Evolutionary conservation across 2,797 vertebrate species (phyloP).

Genomic region (Enteromius treurensis): DNA sequence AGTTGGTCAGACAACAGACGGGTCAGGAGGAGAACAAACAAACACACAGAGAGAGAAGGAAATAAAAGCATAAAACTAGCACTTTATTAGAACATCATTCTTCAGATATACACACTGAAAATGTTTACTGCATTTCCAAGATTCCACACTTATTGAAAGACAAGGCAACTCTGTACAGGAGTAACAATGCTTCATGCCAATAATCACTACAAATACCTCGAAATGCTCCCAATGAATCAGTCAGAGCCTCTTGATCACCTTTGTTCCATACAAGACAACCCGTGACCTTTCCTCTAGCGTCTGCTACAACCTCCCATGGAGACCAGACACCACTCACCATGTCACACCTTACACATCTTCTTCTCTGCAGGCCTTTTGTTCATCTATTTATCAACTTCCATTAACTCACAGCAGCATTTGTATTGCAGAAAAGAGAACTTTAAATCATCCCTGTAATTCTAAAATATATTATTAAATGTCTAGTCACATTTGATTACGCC

Average conservation of each 20-base stretch:
- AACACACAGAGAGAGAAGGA: background rate
- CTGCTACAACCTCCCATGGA: conserved; percentile 31
- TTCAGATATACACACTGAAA: background rate
- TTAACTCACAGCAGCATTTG: conserved; percentile 11
- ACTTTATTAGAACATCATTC: background rate
- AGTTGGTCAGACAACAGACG: conserved; percentile 67
- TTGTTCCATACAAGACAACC: conserved; percentile 33
- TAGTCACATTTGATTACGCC: background rate
- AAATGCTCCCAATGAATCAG: conserved; percentile 18
- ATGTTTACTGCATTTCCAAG: background rate
- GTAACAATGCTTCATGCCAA: background rate
- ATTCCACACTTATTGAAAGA: background rate
- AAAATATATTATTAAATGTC: background rate
- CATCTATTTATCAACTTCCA: conserved; percentile 35
- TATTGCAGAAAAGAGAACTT: background rate
- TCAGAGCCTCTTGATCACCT: conserved; percentile 31
- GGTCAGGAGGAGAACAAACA: conserved; percentile 49
- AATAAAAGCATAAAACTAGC: conserved; percentile 27
- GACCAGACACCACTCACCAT: conserved; percentile 5
- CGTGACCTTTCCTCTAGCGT: conserved; percentile 47
- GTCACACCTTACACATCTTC: conserved; percentile 16
- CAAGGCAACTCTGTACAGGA: background rate
- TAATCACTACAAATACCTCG: background rate
- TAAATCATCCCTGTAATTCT: background rate
- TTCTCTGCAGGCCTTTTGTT: background rate